phyloP scores from a whole-genome alignment of 2,797 vertebrate species.

The Enoplosus armatus region DNA sequence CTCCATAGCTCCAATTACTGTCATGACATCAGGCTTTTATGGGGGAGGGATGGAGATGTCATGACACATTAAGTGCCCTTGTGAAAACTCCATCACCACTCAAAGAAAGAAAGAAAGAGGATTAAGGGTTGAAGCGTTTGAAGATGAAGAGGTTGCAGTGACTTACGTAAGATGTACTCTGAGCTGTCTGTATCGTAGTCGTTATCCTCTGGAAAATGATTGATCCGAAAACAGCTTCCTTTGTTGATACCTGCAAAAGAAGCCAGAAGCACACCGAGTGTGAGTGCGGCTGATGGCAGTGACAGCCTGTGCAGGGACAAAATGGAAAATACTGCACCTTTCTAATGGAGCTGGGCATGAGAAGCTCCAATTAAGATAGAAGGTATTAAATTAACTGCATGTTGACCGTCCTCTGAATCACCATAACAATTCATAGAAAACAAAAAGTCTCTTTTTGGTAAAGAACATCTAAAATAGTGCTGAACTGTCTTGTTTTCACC shows the following conservation, averaged over 20 bases:
- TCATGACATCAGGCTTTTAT: slow-evolving; percentile 70
- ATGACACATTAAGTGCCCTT: slow-evolving; percentile 61
- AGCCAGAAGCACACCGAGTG: slow-evolving; percentile 33
- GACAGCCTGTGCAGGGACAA: neutral
- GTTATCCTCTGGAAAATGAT: slow-evolving; percentile 99
- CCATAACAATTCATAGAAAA: neutral
- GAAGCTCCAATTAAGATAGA: neutral
- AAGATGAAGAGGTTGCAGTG: slow-evolving; percentile 51
- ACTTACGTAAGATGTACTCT: slow-evolving; percentile 98
- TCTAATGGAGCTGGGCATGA: neutral
- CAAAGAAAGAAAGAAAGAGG: slow-evolving; percentile 1
- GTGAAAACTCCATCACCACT: slow-evolving; percentile 61
- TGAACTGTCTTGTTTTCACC: slow-evolving; percentile 39
- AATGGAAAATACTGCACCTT: slow-evolving; percentile 10
- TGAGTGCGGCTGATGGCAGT: slow-evolving; percentile 14
- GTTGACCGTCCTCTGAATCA: neutral
- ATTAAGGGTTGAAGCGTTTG: slow-evolving; percentile 58
- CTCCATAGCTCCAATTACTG: slow-evolving; percentile 46
- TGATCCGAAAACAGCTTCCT: slow-evolving; percentile 97
- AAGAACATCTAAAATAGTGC: neutral
- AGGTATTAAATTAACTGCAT: neutral
- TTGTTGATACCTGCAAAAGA: slow-evolving; percentile 92
- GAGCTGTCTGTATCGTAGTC: slow-evolving; percentile 99
- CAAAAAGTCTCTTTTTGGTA: neutral
- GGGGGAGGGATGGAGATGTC: slow-evolving; percentile 52